Evolutionary conservation across 2,888 invertebrate species (phyloP).

Genomic region (Patella caerulea): DNA sequence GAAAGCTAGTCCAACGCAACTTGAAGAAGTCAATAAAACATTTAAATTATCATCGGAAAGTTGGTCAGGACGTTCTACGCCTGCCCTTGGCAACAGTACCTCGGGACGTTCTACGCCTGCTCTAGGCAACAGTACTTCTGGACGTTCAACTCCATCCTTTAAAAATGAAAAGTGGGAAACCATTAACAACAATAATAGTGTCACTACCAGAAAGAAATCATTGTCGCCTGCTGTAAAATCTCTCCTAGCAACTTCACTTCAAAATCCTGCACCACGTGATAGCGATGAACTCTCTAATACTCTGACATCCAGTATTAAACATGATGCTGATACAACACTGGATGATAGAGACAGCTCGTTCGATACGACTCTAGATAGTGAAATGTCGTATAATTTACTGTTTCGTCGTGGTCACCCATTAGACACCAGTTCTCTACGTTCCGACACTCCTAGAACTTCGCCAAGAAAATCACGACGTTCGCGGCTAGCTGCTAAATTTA

Average conservation of each 20-base stretch:
- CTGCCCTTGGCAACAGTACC: not conserved
- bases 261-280: not conserved
- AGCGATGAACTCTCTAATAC: not conserved
- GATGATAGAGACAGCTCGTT: constrained; percentile 26
- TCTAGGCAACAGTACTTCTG: not conserved
- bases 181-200: not conserved
- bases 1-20: constrained; percentile 41
- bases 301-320: not conserved
- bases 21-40: constrained; percentile 32
- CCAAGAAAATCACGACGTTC: constrained; percentile 46
- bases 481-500: constrained; percentile 61
- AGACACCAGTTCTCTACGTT: constrained; percentile 58
- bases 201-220: not conserved
- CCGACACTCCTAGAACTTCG: constrained; percentile 42
- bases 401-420: constrained; percentile 52
- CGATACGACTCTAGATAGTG: constrained; percentile 35
- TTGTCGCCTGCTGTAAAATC: constrained; percentile 8
- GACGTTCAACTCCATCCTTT: not conserved
- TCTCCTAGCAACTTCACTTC: not conserved
- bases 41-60: constrained; percentile 14
- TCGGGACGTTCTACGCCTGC: not conserved
- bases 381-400: constrained; percentile 48
- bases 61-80: constrained; percentile 20
- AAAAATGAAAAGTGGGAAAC: not conserved
- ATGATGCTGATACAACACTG: not conserved